Base-by-base conservation (phyloP, 2,888 invertebrate species). In the Hyposoter dolosus region DNA sequence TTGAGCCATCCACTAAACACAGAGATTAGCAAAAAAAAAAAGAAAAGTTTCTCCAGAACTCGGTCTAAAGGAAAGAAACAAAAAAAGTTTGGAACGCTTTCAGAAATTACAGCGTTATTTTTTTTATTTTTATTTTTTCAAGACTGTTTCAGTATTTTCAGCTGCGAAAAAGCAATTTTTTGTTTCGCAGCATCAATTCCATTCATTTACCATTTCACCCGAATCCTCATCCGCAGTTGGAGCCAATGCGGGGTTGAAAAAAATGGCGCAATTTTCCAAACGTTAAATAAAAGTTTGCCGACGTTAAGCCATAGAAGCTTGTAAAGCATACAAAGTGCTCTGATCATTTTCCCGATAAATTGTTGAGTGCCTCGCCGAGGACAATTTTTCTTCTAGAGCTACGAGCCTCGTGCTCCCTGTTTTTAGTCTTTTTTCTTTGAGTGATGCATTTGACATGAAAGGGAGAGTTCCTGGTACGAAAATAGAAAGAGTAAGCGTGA, bases 401-500 rank as follows among this genome's bases (percentile, higher is more conserved):
- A 19, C 76, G 63, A 65, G 35, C 45, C 9, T 40, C 60, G 32
- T 32, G 23, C 19, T 15, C 28, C 50, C 53, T 66, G 15, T 65
- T 77, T 17, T 43, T 47, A 60, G 43, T 69, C 17, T 74, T 53
- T 68, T 45, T 63, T 68, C 78, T 86, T 89, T 85, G 89, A 88
- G 88, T 88, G 88, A 88, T 89, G 88, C 86, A 86, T 89, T 82
- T 79, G 82, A 77, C 83, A 65, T 72, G 81, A 83, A 87, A 80
- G 85, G 78, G 75, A 75, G 68, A 82, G 45, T 68, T n/a, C 6
- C 60, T 32, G 47, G 72, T 5, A 74, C 17, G 63, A 28, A 50
- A 72, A 56, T 43, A 32, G 77, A 76, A 71, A 35, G 82, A 76
- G 56, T 74, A 77, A 66, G 76, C 77, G 80, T 82, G 81, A 86